Evolutionary conservation across 92 coral and sea anemone genomes (phyloP).

Genomic region (Palythoa caribaeorum): DNA sequence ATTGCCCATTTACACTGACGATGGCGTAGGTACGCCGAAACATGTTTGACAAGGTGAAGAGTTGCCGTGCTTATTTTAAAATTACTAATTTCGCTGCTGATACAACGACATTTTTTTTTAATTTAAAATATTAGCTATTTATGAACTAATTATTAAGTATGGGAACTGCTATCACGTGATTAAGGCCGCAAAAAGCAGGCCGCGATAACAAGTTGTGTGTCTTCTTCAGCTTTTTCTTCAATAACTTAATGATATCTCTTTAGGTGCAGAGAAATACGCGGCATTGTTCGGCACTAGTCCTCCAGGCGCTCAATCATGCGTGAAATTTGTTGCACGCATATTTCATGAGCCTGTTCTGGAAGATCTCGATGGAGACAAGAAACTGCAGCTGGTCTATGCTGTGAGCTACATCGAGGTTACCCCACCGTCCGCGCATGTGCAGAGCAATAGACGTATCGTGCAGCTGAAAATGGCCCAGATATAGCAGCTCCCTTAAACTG

Average conservation of each 20-base stretch:
- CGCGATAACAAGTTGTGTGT: not conserved
- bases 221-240: not conserved
- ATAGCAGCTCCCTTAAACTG: not conserved
- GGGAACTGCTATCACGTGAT: not conserved
- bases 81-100: too few relatives aligned
- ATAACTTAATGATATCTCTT: not conserved
- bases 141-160: not conserved
- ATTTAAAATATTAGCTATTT: too few relatives aligned
- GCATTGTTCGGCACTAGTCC: slow-evolving; percentile 59
- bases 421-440: slow-evolving; percentile 38
- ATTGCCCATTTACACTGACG: too few relatives aligned
- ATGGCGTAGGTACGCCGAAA: too few relatives aligned
- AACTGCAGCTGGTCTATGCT: slow-evolving; percentile 68
- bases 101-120: too few relatives aligned
- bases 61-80: too few relatives aligned
- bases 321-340: slow-evolving; percentile 64
- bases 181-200: not conserved
- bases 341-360: slow-evolving; percentile 62
- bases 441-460: slow-evolving; percentile 45
- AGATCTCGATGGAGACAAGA: slow-evolving; percentile 50
- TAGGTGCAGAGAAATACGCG: slow-evolving; percentile 57
- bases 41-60: too few relatives aligned
- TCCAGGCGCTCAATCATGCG: slow-evolving; percentile 49
- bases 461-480: slow-evolving; percentile 43
- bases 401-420: slow-evolving; percentile 58